Percentiles rank a stretch among this genome's conserved stretches.
Conservation (phyloP, 1,140 invertebrate genomes). For the Teleogryllus occipitalis region DNA sequence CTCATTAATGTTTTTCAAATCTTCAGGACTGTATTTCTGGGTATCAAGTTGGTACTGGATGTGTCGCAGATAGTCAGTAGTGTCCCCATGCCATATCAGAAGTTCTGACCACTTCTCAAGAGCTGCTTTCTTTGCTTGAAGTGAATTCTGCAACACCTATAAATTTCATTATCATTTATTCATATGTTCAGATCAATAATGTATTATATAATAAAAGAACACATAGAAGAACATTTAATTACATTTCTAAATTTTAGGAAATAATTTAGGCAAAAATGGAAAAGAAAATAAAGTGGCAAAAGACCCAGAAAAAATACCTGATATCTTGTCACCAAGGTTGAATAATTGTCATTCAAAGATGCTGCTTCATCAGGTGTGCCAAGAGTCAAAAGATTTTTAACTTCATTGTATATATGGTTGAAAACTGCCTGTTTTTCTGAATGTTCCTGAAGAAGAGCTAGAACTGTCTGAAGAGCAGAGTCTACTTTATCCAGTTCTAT, state of each 20-base stretch:
- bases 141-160: conserved; percentile 57
- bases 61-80: conserved; percentile 69
- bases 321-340: conserved; percentile 62
- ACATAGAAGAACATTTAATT: no score
- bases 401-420: conserved; percentile 66
- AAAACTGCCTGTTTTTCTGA: conserved; percentile 67
- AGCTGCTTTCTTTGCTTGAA: conserved; percentile 62
- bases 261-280: background rate
- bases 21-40: conserved; percentile 53
- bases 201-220: no score
- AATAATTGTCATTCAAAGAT: conserved; percentile 63
- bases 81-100: conserved; percentile 69
- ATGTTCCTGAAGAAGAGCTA: conserved; percentile 70
- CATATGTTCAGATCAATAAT: no score
- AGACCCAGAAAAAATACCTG: conserved; percentile 35
- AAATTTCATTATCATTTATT: conserved; percentile 19
- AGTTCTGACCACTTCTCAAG: conserved; percentile 79
- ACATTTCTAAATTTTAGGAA: background rate
- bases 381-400: conserved; percentile 63
- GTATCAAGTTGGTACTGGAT: conserved; percentile 70
- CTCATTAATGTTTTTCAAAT: conserved; percentile 32
- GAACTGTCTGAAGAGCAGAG: conserved; percentile 64
- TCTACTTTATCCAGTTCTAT: conserved; percentile 72
- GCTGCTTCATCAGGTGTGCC: conserved; percentile 61
- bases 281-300: background rate